Conservation (phyloP, 2,888 invertebrate genomes). For the Meghimatium bilineatum region DNA sequence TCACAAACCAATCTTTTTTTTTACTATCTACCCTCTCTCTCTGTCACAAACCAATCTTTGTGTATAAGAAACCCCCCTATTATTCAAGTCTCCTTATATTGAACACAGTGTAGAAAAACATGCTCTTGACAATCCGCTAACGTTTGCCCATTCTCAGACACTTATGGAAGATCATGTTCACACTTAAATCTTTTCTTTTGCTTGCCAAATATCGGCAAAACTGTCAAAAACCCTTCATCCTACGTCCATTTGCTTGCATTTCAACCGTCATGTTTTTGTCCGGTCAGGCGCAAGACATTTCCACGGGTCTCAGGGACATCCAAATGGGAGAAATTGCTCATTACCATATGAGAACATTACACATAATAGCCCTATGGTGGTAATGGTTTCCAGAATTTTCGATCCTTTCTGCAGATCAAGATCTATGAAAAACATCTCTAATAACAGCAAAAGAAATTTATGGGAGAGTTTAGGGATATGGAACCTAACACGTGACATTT, state of each 20-base stretch:
- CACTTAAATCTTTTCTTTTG: neutral
- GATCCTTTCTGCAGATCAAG: slow-evolving; percentile 29
- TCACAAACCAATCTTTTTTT: too few species aligned
- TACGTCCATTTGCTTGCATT: slow-evolving; percentile 40
- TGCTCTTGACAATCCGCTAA: neutral
- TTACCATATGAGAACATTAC: slow-evolving; percentile 53
- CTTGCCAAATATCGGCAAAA: slow-evolving; percentile 8
- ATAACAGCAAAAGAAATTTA: slow-evolving; percentile 26
- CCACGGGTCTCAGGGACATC: slow-evolving; percentile 17
- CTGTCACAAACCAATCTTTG: too few species aligned
- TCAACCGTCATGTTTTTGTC: slow-evolving; percentile 31
- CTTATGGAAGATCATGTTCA: slow-evolving; percentile 25
- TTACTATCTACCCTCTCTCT: too few species aligned
- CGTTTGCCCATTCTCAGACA: slow-evolving; percentile 23
- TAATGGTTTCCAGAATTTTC: slow-evolving; percentile 17
- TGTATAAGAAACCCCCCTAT: neutral
- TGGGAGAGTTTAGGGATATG: slow-evolving; percentile 23
- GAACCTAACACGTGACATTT: neutral
- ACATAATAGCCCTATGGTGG: slow-evolving; percentile 44
- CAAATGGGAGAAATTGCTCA: slow-evolving; percentile 56
- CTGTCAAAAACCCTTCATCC: slow-evolving; percentile 16
- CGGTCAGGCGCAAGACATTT: slow-evolving; percentile 14
- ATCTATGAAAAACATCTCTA: slow-evolving; percentile 10
- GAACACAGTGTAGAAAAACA: neutral
- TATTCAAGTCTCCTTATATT: neutral